phyloP scores from a whole-genome alignment of 2,797 vertebrate genomes.

The Pseudocheirus occidentalis region DNA sequence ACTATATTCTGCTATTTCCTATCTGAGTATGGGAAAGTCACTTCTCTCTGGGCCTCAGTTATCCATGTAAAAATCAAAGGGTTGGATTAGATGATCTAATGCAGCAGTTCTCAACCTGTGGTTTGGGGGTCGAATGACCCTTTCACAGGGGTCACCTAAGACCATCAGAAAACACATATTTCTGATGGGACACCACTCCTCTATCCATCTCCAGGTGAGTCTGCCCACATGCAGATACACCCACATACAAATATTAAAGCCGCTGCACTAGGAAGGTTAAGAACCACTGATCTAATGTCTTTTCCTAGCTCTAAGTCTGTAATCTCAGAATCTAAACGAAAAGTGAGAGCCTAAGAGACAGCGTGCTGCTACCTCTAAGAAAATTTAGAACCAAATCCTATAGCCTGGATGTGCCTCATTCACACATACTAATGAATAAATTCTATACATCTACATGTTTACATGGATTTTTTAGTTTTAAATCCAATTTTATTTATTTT shows the following conservation, averaged over 20 bases:
- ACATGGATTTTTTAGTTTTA: constrained; percentile 81
- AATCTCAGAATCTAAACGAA: not conserved
- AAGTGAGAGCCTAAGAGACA: not conserved
- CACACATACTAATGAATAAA: not conserved
- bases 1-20: not conserved
- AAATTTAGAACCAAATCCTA: not conserved
- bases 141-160: too few species aligned
- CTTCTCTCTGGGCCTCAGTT: not conserved
- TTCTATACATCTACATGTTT: not conserved
- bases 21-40: not conserved
- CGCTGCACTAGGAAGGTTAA: too few species aligned
- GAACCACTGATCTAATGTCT: not conserved
- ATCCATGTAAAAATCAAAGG: not conserved
- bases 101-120: too few species aligned
- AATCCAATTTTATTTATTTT: constrained; percentile 88
- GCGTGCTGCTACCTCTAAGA: too few species aligned
- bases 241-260: too few species aligned
- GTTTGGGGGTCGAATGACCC: too few species aligned
- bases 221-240: too few species aligned
- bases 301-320: not conserved
- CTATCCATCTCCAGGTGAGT: too few species aligned
- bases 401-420: not conserved
- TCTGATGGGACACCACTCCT: too few species aligned
- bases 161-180: too few species aligned
- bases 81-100: not conserved